These are phyloP conservation scores for Harpagifer antarcticus DNA, from an alignment of 2,797 vertebrate species.

Conservation along the genomic window DNA sequence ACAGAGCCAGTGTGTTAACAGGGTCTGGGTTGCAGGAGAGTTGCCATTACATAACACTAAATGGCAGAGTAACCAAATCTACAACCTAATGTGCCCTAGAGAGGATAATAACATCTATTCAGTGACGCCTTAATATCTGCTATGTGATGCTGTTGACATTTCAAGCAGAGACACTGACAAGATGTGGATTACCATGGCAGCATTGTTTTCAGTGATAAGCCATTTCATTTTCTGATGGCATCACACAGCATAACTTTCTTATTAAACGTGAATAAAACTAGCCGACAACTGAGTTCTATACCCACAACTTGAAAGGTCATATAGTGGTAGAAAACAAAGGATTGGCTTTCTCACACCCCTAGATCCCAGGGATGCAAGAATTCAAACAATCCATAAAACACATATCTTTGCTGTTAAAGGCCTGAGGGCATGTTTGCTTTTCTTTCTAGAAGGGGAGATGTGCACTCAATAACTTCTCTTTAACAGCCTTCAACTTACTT, in stretches of 20 bases:
- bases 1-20: constrained; percentile 33
- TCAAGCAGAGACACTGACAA: constrained; percentile 10
- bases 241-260: not conserved
- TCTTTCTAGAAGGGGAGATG: not conserved
- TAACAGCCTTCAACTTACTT: constrained; percentile 32
- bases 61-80: constrained; percentile 57
- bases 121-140: constrained; percentile 27
- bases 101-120: constrained; percentile 41
- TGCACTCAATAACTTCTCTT: constrained; percentile 22
- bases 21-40: constrained; percentile 27
- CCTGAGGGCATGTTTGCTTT: constrained; percentile 11
- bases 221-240: not conserved
- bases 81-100: constrained; percentile 41
- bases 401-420: constrained; percentile 42
- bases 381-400: constrained; percentile 56
- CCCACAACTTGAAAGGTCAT: constrained; percentile 11
- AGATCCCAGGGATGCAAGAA: constrained; percentile 20
- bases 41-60: constrained; percentile 58
- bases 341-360: constrained; percentile 5
- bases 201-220: not conserved
- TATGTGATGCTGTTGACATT: constrained; percentile 17
- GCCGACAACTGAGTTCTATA: constrained; percentile 9
- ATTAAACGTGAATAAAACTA: not conserved
- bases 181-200: constrained; percentile 3
- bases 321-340: constrained; percentile 21